These are phyloP conservation scores for Balanococcus diminutus DNA, from an alignment of 2,888 invertebrate genomes.

Conservation along the genomic window DNA sequence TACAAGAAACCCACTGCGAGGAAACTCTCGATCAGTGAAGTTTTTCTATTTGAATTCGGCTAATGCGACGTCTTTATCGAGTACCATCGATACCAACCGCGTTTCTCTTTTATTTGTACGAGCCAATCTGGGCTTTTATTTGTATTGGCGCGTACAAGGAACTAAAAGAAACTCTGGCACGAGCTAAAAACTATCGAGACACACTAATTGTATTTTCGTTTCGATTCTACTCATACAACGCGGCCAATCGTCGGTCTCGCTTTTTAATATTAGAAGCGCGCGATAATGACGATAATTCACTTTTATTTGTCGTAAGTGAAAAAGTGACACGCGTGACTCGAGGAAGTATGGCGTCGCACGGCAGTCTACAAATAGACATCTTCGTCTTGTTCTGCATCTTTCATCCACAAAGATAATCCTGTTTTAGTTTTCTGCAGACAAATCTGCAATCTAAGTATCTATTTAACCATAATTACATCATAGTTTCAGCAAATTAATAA, in stretches of 20 bases:
- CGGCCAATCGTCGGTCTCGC: not conserved
- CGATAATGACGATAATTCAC: conserved; percentile 27
- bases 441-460: no score
- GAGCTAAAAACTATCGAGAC: conserved; percentile 4
- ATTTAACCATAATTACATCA: no score
- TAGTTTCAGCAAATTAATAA: no score
- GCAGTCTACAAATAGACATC: no score
- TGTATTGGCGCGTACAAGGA: not conserved
- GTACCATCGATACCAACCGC: not conserved
- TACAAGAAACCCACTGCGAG: not conserved
- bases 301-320: conserved; percentile 23
- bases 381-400: no score
- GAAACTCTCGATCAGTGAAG: not conserved
- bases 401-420: no score
- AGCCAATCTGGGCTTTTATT: not conserved
- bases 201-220: conserved; percentile 6
- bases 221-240: not conserved
- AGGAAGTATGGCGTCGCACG: not conserved
- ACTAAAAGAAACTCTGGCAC: not conserved
- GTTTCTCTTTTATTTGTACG: conserved; percentile 7
- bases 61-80: not conserved
- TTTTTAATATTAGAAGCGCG: not conserved
- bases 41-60: not conserved
- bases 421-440: no score
- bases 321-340: conserved; percentile 15